Percentiles rank a stretch among this genome's conserved stretches.
These are phyloP conservation scores for Notechis scutatus DNA, from an alignment of 2,113 vertebrate genomes.

Conservation along the genomic window DNA sequence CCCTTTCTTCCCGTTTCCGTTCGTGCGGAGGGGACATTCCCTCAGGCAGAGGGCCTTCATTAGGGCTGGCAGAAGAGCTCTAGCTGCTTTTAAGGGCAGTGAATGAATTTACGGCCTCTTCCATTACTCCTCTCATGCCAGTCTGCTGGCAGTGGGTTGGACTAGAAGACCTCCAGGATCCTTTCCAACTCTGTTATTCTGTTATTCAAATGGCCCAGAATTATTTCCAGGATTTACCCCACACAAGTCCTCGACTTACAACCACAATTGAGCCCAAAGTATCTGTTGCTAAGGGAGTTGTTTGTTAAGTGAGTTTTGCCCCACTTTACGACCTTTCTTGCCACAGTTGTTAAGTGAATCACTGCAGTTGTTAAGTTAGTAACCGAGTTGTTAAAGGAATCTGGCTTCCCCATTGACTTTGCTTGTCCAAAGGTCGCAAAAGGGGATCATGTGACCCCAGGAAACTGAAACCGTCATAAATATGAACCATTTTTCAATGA, in stretches of 20 bases:
- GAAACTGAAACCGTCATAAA: background rate
- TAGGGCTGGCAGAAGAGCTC: background rate
- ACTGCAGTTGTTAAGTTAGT: no score
- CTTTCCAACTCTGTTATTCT: background rate
- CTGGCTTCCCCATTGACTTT: no score
- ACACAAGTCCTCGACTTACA: background rate
- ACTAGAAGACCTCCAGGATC: background rate
- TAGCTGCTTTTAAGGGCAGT: background rate
- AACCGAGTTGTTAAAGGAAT: no score
- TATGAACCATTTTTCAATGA: background rate
- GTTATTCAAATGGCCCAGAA: background rate
- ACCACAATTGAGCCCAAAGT: background rate
- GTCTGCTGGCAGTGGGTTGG: background rate
- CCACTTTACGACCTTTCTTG: no score
- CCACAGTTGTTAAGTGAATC: no score
- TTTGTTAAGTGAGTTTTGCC: background rate
- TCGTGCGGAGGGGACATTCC: background rate
- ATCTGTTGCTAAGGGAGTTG: background rate
- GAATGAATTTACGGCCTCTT: background rate
- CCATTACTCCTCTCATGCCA: background rate
- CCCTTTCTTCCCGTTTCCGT: background rate
- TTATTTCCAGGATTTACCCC: background rate
- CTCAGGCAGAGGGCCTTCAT: background rate
- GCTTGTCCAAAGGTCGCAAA: no score
- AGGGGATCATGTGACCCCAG: no score